Evolutionary conservation across 1,140 invertebrate genomes (phyloP), one percentile per base, ranked within the genome.

Genomic region (Anastrepha obliqua): DNA sequence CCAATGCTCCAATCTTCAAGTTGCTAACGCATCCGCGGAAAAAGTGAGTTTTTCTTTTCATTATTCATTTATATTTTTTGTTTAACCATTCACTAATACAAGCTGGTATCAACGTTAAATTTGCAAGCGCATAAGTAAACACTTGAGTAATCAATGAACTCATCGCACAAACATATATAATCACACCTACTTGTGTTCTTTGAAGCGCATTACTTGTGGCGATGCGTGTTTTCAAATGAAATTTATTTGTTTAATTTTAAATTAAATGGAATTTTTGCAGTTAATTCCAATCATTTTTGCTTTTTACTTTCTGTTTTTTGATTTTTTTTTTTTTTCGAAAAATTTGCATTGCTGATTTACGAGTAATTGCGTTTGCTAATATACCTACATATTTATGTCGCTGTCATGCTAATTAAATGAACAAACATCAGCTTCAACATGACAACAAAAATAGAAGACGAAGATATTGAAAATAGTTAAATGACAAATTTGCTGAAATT

Each of bases 401-500:
- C 20, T 64, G 62, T 64, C 62, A 64, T 64, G 62, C 62, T 64
- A 64, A 64, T 64, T 64, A 64, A 8, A 64, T 64, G 9, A 20
- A 20, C n/a, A 64, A 64, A 64, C 62, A 64, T 64, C 20, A 64
- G 62, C 62, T 20, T 20, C n/a, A 64, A 20, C 62, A 64, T 64
- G 17, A 20, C 7, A 58, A 58, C 15, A 20, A n/a, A 64, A 7
- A 64, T 20, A 20, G n/a, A 5, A 29, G 20, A 64, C 17, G 62
- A 29, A n/a, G 17, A 64, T 64, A 3, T 7, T 64, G 62, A 17
- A 64, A 64, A 64, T 64, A 64, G 20, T 64, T 20, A 8, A 64
- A 64, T 64, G 62, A 64, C 62, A 64, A 64, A 64, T 64, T 64
- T 64, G 60, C 20, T n/a, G 60, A 64, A 20, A 64, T 64, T 64